Evolutionary conservation across 2,113 vertebrate species (phyloP).

Genomic region (Brachyhypopomus occidentalis): DNA sequence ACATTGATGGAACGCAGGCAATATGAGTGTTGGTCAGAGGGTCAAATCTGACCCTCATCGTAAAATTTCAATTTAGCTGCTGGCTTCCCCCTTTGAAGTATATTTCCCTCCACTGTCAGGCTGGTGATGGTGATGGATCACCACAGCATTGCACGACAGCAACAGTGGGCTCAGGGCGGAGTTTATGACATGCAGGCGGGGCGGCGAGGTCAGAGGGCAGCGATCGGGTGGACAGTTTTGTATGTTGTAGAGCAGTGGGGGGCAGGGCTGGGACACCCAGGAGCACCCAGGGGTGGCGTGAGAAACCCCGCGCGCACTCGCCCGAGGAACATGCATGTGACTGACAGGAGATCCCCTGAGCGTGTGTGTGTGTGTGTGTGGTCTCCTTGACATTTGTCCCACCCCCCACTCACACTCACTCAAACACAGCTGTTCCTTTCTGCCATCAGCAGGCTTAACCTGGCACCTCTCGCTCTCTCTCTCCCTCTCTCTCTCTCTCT

Average conservation of each 20-base stretch:
- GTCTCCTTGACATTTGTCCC: constrained; percentile 41
- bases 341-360: constrained; percentile 24
- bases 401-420: constrained; percentile 9
- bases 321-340: constrained; percentile 21
- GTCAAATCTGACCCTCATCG: constrained; percentile 50
- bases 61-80: constrained; percentile 43
- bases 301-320: neutral
- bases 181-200: neutral
- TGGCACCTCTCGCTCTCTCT: neutral
- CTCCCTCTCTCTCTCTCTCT: neutral
- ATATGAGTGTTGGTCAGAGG: constrained; percentile 38
- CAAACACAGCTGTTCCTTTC: constrained; percentile 45
- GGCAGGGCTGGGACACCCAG: neutral
- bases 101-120: constrained; percentile 33
- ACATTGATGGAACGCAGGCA: constrained; percentile 58
- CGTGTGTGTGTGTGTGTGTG: constrained; percentile 41
- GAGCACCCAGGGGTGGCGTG: neutral
- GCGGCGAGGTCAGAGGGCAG: constrained; percentile 27
- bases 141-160: constrained; percentile 15
- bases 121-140: constrained; percentile 46
- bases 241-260: constrained; percentile 15
- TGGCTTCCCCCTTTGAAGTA: constrained; percentile 38
- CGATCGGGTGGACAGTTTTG: constrained; percentile 7
- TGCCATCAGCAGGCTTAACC: constrained; percentile 11
- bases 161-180: neutral